Conservation (phyloP, 2,888 invertebrate species). For the Geotrupes spiniger region DNA sequence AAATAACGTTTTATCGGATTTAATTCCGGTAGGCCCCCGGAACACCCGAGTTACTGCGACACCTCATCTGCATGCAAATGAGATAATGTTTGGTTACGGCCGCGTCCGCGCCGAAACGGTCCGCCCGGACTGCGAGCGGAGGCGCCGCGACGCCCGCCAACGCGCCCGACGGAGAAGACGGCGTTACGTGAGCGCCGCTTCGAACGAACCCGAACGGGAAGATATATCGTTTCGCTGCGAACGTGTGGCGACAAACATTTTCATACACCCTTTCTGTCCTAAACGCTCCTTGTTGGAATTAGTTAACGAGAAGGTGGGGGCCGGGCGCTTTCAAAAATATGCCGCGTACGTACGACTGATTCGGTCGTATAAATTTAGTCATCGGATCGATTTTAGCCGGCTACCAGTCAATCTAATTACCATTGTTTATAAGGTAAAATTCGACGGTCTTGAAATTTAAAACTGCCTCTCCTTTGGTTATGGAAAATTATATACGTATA, state of each 20-base stretch:
- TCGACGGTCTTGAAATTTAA: no score
- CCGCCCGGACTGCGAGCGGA: conserved; percentile 18
- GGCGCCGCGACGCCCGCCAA: conserved; percentile 23
- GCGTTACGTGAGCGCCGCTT: conserved; percentile 34
- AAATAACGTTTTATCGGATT: conserved; percentile 35
- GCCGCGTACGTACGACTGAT: no score
- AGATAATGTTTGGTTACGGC: conserved; percentile 45
- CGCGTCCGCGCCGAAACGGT: conserved; percentile 31
- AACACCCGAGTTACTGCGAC: conserved; percentile 41
- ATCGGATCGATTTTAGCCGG: no score
- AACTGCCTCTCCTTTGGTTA: no score
- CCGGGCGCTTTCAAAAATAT: no score
- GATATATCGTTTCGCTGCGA: conserved; percentile 30
- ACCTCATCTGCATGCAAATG: conserved; percentile 50
- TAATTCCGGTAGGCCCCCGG: conserved; percentile 39
- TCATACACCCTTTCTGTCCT: conserved; percentile 20
- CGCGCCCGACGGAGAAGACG: conserved; percentile 35
- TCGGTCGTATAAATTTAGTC: no score
- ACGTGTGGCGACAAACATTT: conserved; percentile 33
- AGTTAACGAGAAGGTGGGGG: no score
- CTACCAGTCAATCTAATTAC: no score
- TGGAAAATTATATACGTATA: no score
- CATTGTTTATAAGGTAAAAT: no score
- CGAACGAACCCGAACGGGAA: conserved; percentile 25
- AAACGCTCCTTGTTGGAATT: conserved; percentile 5